A percentile compares a stretch with the other conserved stretches of the same genome.
phyloP scores from a whole-genome alignment of 2,113 vertebrate genomes.

The Cyanoliseus patagonus region DNA sequence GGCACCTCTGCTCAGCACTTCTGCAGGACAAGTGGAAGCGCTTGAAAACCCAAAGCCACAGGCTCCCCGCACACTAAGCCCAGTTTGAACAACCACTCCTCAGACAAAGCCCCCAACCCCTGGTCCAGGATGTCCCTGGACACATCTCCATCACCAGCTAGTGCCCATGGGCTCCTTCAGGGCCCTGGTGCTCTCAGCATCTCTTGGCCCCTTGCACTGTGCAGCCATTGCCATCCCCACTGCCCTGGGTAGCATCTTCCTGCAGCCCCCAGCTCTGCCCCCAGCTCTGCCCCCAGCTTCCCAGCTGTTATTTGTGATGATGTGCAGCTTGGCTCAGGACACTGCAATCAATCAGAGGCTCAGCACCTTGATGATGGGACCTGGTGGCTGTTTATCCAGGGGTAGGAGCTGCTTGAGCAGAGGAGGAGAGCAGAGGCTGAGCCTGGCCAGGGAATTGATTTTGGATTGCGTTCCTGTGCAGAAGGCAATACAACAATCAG shows the following conservation, averaged over 20 bases:
- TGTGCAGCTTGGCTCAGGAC: not conserved
- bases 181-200: not conserved
- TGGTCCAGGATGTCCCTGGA: not conserved
- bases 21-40: not conserved
- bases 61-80: not conserved
- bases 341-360: not conserved
- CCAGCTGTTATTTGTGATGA: not conserved
- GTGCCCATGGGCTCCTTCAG: not conserved
- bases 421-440: not conserved
- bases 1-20: not conserved
- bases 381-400: not conserved
- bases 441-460: conserved; percentile 36
- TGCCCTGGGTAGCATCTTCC: fast-evolving
- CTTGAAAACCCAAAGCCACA: not conserved
- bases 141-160: fast-evolving
- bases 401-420: not conserved
- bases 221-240: not conserved
- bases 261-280: not conserved
- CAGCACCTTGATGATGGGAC: not conserved
- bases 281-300: not conserved
- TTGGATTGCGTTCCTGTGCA: not conserved
- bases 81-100: fast-evolving
- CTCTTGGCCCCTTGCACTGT: not conserved
- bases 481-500: conserved; percentile 7
- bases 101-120: not conserved